A percentile compares a stretch with the other conserved stretches of the same genome.
These are phyloP conservation scores for Mythimna loreyi DNA, from an alignment of 2,888 invertebrate genomes.

Conservation along the genomic window DNA sequence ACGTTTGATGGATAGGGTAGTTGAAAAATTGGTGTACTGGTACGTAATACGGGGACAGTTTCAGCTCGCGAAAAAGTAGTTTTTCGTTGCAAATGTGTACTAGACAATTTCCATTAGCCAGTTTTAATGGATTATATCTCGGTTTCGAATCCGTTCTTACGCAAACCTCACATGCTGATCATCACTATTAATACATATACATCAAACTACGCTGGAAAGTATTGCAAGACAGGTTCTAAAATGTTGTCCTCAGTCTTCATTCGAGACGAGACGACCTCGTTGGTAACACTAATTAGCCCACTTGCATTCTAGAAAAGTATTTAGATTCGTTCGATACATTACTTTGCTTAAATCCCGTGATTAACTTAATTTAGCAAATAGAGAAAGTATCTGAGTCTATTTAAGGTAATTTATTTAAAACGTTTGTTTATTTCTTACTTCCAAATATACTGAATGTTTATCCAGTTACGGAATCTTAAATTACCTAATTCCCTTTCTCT, in stretches of 20 bases:
- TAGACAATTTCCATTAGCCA: background rate
- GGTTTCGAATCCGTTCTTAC: background rate
- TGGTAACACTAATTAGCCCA: conserved; percentile 28
- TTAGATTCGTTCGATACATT: conserved; percentile 45
- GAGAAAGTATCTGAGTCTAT: conserved; percentile 51
- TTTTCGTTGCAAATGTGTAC: background rate
- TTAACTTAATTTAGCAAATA: conserved; percentile 39
- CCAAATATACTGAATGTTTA: conserved; percentile 56
- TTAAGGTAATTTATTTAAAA: conserved; percentile 51
- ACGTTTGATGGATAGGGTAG: conserved; percentile 46
- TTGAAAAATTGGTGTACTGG: conserved; percentile 20
- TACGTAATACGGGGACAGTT: conserved; percentile 23
- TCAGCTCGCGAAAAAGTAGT: background rate
- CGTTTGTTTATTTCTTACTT: conserved; percentile 45
- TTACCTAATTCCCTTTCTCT: conserved; percentile 63
- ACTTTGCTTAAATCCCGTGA: conserved; percentile 32
- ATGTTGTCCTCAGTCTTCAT: background rate
- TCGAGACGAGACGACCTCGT: conserved; percentile 6
- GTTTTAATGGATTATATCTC: background rate
- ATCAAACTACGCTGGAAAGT: background rate
- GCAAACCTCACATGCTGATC: background rate
- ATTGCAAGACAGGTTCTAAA: background rate
- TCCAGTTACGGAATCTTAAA: conserved; percentile 57
- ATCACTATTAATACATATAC: background rate
- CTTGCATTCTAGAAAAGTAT: conserved; percentile 46